These are phyloP conservation scores for Larimichthys polyactis DNA, from an alignment of 2,113 vertebrate species.

Conservation along the genomic window DNA sequence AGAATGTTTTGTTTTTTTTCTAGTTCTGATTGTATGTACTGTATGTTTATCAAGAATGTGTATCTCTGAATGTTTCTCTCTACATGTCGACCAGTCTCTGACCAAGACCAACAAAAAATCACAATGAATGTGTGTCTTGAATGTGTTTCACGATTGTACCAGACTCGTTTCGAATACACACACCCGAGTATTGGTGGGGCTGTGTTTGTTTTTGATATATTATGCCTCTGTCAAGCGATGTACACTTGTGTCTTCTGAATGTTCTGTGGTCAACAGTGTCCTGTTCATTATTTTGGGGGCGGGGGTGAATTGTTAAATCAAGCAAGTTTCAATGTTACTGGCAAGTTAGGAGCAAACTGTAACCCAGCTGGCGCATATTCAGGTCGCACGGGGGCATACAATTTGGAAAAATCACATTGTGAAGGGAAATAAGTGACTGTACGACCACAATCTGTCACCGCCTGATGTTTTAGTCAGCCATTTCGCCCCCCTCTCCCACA, in stretches of 20 bases:
- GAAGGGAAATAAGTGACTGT: conserved; percentile 35
- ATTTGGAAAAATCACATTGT: conserved; percentile 35
- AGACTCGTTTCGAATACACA: conserved; percentile 17
- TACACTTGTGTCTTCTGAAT: conserved; percentile 37
- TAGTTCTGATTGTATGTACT: conserved; percentile 61
- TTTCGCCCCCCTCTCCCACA: not conserved
- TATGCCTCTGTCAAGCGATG: conserved; percentile 7
- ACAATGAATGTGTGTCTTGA: conserved; percentile 51
- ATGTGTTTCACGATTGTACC: conserved; percentile 46
- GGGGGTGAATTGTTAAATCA: conserved; percentile 1
- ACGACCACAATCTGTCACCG: conserved; percentile 29
- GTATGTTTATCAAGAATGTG: conserved; percentile 58
- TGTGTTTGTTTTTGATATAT: conserved; percentile 32
- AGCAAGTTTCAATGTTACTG: conserved; percentile 1
- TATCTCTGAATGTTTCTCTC: conserved; percentile 55
- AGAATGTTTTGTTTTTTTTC: conserved; percentile 63
- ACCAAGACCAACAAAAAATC: conserved; percentile 41
- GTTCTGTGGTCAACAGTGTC: conserved; percentile 29
- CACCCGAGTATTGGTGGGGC: not conserved
- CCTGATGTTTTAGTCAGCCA: not conserved
- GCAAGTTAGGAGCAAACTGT: conserved; percentile 25
- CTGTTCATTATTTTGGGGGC: not conserved
- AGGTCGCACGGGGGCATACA: conserved; percentile 4
- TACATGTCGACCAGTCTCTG: conserved; percentile 32
- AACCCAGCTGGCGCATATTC: conserved; percentile 13